Base-by-base conservation (phyloP, 2,888 invertebrate species). In the Euplexia lucipara region DNA sequence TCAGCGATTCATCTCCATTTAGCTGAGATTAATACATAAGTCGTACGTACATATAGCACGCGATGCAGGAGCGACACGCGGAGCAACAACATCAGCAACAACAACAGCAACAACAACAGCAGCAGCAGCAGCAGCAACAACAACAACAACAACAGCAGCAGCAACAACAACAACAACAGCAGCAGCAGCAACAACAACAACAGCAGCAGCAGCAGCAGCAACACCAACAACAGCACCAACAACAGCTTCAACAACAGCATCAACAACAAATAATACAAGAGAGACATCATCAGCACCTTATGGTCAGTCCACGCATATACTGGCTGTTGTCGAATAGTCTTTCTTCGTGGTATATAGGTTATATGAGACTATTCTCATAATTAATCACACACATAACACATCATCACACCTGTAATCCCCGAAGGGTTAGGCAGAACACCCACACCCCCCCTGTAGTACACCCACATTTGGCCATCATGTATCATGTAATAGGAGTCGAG, bases 191-290 rank as follows among this genome's bases (percentile, higher is more conserved):
- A 0, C 75, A 66, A 0, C 71, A 73, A 0, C 74, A 73, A 0
- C 70, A 70, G 0, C 63, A 62, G 0, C 70, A 70, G 0, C 70
- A 70, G 0, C 69, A 68, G 0, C 69, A 61, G 0, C 68, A 66
- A 0, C 68, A 68, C 0, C 70, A 70, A 4, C 78, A 81, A 5
- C 82, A 79, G 7, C 84, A 83, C 2, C 87, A 83, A 2, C 79
- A 76, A n/a, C 81, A 82, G 9, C 82, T 74, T 0, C 73, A 72
- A 26, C 71, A 72, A 26, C 87, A 87, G 8, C 91, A 88, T 4
- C 88, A 88, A 0, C 84, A 87, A 22, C 86, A 87, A 30, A 75
- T 83, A 63, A 69, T 86, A 78, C 90, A 91, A 68, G 90, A 90
- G 35, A 79, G 89, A 66, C 91, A 91, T 41, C 89, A 86, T 64